These are phyloP conservation scores for Australoheros facetus DNA, from an alignment of 2,797 vertebrate genomes.

Conservation along the genomic window DNA sequence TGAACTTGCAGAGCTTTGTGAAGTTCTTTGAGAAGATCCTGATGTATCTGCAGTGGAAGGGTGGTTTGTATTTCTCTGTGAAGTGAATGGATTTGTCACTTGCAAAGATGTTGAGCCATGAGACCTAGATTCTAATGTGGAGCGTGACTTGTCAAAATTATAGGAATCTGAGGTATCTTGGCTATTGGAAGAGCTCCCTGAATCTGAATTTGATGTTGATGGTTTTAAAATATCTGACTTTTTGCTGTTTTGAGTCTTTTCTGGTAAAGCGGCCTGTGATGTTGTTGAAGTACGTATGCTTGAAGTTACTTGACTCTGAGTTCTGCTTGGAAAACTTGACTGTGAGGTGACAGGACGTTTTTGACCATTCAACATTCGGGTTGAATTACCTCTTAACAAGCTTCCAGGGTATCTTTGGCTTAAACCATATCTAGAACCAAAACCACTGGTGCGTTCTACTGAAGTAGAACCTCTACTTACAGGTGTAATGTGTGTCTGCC, in stretches of 20 bases:
- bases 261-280: conserved; percentile 54
- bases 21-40: conserved; percentile 38
- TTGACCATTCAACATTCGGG: conserved; percentile 60
- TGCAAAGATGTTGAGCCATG: conserved; percentile 14
- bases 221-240: conserved; percentile 30
- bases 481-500: conserved; percentile 48
- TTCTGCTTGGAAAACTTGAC: conserved; percentile 61
- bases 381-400: conserved; percentile 68
- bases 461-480: conserved; percentile 43
- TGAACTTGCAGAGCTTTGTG: conserved; percentile 40
- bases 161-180: conserved; percentile 28
- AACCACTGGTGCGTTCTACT: conserved; percentile 48
- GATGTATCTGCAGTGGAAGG: conserved; percentile 12
- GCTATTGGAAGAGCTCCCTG: conserved; percentile 19
- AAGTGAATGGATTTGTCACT: conserved; percentile 25
- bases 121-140: conserved; percentile 32
- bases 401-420: conserved; percentile 67
- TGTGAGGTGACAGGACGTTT: conserved; percentile 64
- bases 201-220: conserved; percentile 28
- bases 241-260: conserved; percentile 50
- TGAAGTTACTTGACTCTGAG: conserved; percentile 46
- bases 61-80: conserved; percentile 24
- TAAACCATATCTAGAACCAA: conserved; percentile 61
- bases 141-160: conserved; percentile 35
- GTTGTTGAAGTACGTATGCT: conserved; percentile 41